phyloP scores from a whole-genome alignment of 2,888 invertebrate species.

The Proisotoma minuta region DNA sequence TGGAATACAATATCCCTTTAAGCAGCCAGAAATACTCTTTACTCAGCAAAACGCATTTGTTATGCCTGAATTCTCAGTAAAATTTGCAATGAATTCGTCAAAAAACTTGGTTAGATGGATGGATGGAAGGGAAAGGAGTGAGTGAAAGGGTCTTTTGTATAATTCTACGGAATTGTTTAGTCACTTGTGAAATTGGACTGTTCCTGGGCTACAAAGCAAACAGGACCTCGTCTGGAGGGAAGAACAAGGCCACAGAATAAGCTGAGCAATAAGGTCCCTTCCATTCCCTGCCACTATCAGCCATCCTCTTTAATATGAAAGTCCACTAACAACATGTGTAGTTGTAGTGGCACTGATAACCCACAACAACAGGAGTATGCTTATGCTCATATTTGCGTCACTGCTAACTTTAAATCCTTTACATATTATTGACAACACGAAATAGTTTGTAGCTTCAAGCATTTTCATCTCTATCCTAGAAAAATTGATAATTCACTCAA shows the following conservation, averaged over 20 bases:
- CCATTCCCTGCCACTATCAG: neutral
- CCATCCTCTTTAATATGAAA: no score
- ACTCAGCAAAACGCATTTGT: conserved; percentile 8
- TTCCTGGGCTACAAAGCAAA: neutral
- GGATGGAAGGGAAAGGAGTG: conserved; percentile 11
- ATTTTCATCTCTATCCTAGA: neutral
- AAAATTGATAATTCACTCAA: conserved; percentile 2
- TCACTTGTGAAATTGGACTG: conserved; percentile 11
- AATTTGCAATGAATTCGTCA: conserved; percentile 9
- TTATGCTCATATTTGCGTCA: no score
- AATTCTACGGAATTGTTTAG: conserved; percentile 8
- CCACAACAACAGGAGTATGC: no score
- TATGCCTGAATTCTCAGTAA: conserved; percentile 5
- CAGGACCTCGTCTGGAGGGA: neutral
- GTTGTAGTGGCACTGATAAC: no score
- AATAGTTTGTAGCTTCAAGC: neutral
- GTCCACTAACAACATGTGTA: no score
- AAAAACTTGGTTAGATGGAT: neutral
- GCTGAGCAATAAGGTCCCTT: neutral
- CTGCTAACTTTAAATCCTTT: no score
- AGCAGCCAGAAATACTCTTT: conserved; percentile 7
- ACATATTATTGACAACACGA: no score
- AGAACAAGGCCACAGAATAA: no score
- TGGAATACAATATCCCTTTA: no score
- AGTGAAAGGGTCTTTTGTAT: conserved; percentile 9